Percentiles rank a stretch among this genome's conserved stretches.
Evolutionary conservation across 2,113 vertebrate genomes (phyloP).

Genomic region (Cynoglossus semilaevis): DNA sequence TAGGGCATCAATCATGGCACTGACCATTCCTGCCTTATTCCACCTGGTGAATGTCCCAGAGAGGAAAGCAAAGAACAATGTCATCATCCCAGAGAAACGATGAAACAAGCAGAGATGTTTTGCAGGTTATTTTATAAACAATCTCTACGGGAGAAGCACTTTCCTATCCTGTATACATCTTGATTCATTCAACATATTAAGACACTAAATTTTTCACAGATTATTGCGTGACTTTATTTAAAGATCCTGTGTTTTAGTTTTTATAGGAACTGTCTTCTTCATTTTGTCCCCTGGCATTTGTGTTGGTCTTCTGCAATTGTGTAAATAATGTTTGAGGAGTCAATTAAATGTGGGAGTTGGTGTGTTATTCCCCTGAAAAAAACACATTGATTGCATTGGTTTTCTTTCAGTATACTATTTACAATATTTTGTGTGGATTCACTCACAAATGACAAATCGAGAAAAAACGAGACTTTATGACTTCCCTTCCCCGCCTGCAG

Average conservation of each 20-base stretch:
- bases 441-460: too few relatives aligned
- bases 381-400: background rate
- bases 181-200: constrained; percentile 54
- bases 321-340: constrained; percentile 71
- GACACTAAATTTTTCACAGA: constrained; percentile 32
- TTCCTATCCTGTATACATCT: constrained; percentile 67
- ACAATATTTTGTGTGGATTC: too few relatives aligned
- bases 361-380: constrained; percentile 8
- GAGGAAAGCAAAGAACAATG: constrained; percentile 32
- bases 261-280: constrained; percentile 43
- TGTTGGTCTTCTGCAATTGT: constrained; percentile 60
- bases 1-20: constrained; percentile 41
- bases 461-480: too few relatives aligned
- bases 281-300: constrained; percentile 58
- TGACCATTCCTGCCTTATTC: constrained; percentile 59
- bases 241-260: constrained; percentile 47
- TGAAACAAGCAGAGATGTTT: constrained; percentile 42
- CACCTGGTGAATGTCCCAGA: constrained; percentile 28
- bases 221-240: constrained; percentile 56
- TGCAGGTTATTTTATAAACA: constrained; percentile 41
- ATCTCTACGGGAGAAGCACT: constrained; percentile 59
- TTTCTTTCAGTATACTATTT: background rate
- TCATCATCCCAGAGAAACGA: constrained; percentile 10
- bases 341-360: constrained; percentile 63
- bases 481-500: background rate